Conservation (phyloP, 2,888 invertebrate genomes). For the Ypsolopha sequella region DNA sequence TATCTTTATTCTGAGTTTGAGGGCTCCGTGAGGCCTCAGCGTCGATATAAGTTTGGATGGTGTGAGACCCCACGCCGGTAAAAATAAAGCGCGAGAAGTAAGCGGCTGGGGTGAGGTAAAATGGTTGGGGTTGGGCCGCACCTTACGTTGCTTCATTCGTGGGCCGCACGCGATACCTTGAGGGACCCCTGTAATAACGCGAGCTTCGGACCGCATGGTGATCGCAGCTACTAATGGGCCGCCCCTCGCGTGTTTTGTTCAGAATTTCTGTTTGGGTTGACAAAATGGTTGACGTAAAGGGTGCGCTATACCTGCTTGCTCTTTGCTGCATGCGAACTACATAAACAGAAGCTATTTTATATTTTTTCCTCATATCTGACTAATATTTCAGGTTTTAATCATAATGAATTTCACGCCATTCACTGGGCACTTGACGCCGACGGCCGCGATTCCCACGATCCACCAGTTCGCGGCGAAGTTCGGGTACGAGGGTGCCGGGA, state of each 20-base stretch:
- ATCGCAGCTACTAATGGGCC: neutral
- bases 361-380: too few species aligned
- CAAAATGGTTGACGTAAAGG: neutral
- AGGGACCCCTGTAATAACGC: neutral
- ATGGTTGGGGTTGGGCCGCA: conserved; percentile 65
- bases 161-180: conserved; percentile 15
- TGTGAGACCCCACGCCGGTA: conserved; percentile 61
- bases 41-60: conserved; percentile 30
- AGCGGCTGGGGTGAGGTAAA: conserved; percentile 61
- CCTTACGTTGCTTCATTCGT: conserved; percentile 31
- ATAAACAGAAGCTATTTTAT: neutral
- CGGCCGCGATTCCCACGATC: conserved; percentile 81
- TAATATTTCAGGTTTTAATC: too few species aligned
- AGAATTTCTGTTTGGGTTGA: neutral
- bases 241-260: neutral
- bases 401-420: conserved; percentile 90
- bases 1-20: conserved; percentile 4
- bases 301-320: neutral
- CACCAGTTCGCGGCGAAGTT: conserved; percentile 87
- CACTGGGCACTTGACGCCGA: conserved; percentile 82
- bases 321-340: neutral
- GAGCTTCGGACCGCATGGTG: neutral
- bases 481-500: conserved; percentile 54
- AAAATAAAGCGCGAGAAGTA: conserved; percentile 63
- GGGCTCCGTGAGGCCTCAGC: neutral